Evolutionary conservation across 2,113 vertebrate species (phyloP).

Genomic region (Misgurnus anguillicaudatus): DNA sequence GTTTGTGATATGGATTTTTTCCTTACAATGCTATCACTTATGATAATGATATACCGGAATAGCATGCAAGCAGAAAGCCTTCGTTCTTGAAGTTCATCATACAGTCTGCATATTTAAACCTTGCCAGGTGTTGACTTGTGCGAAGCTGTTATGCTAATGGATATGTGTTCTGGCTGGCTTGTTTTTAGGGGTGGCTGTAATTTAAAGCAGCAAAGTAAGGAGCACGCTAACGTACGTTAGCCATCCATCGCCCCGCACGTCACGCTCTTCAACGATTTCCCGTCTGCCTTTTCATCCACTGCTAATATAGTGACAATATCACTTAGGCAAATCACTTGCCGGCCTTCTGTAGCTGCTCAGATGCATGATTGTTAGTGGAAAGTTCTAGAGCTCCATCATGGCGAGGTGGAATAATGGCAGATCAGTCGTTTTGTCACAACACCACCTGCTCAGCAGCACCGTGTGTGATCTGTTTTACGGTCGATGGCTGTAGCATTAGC

Average conservation of each 20-base stretch:
- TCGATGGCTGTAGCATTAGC: constrained; percentile 4
- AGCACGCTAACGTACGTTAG: constrained; percentile 38
- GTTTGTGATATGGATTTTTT: constrained; percentile 43
- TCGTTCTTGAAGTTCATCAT: constrained; percentile 48
- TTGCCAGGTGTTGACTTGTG: constrained; percentile 59
- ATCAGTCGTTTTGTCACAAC: constrained; percentile 39
- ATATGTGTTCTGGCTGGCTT: constrained; percentile 43
- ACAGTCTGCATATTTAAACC: constrained; percentile 49
- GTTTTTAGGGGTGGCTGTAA: constrained; percentile 48
- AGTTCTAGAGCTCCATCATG: constrained; percentile 43
- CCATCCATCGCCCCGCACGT: constrained; percentile 47
- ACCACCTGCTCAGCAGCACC: constrained; percentile 35
- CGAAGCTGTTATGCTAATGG: constrained; percentile 55
- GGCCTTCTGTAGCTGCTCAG: constrained; percentile 1
- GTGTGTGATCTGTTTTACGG: constrained; percentile 13
- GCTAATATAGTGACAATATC: constrained; percentile 57
- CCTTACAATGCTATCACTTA: constrained; percentile 45
- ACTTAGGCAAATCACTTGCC: constrained; percentile 53
- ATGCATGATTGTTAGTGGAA: constrained; percentile 34
- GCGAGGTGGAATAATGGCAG: constrained; percentile 38
- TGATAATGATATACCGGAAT: constrained; percentile 51
- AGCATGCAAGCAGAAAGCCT: constrained; percentile 37
- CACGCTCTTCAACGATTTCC: constrained; percentile 52
- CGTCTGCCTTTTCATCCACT: constrained; percentile 54
- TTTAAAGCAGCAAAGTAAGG: constrained; percentile 51